Evolutionary conservation across 2,797 vertebrate genomes (phyloP).

Genomic region (Channa striata): DNA sequence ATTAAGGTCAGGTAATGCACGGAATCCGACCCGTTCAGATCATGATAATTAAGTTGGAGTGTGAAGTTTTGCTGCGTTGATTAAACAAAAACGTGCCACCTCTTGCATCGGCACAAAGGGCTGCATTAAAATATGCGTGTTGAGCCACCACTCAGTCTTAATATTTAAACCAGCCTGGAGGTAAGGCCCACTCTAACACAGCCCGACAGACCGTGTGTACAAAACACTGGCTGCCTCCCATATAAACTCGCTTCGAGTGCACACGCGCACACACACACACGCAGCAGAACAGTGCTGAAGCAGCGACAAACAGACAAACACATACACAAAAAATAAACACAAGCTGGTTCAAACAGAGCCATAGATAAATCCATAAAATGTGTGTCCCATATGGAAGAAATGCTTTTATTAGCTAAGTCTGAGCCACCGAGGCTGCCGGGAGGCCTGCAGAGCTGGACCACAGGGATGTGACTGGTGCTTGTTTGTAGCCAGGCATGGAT

Average conservation of each 20-base stretch:
- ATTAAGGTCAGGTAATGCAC: constrained; percentile 33
- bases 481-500: constrained; percentile 51
- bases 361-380: constrained; percentile 64
- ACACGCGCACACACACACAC: constrained; percentile 11
- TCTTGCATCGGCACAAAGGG: constrained; percentile 55
- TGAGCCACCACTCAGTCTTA: constrained; percentile 75
- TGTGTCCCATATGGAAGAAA: constrained; percentile 60
- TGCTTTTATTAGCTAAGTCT: constrained; percentile 59
- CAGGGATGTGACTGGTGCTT: constrained; percentile 45
- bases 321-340: constrained; percentile 63
- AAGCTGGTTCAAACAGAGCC: constrained; percentile 68
- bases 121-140: constrained; percentile 82
- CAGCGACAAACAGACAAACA: constrained; percentile 49
- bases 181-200: constrained; percentile 71
- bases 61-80: constrained; percentile 31
- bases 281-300: constrained; percentile 26
- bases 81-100: constrained; percentile 35
- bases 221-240: constrained; percentile 69
- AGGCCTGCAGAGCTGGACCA: constrained; percentile 25
- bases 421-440: constrained; percentile 35
- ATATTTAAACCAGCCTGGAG: constrained; percentile 85
- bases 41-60: constrained; percentile 5
- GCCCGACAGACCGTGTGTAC: constrained; percentile 73
- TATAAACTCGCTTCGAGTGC: constrained; percentile 43
- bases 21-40: neutral